phyloP scores from a whole-genome alignment of 2,113 vertebrate genomes.

The Dipodomys ordii region DNA sequence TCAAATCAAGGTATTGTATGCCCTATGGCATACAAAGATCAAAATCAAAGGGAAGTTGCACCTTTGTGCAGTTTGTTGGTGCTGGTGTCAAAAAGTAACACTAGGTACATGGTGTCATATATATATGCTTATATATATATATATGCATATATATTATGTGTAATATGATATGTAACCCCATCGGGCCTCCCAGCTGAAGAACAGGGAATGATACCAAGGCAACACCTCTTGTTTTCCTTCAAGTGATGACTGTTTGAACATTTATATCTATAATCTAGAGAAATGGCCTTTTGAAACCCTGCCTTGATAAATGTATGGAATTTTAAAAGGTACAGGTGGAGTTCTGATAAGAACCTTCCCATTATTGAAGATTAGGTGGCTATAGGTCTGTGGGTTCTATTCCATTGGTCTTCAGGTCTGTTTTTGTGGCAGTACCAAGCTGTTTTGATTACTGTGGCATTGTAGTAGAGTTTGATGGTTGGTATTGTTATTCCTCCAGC shows the following conservation, averaged over 20 bases:
- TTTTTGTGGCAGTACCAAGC: too few relatives aligned
- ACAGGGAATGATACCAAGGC: not conserved
- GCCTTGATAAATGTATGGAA: not conserved
- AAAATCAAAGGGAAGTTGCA: not conserved
- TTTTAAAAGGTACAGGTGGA: not conserved
- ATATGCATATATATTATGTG: too few relatives aligned
- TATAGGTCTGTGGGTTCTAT: too few relatives aligned
- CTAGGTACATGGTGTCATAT: accelerated
- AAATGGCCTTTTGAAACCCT: not conserved
- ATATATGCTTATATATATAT: too few relatives aligned
- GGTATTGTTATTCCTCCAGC: too few relatives aligned
- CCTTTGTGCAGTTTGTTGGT: not conserved
- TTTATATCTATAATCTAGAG: not conserved
- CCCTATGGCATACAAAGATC: too few relatives aligned
- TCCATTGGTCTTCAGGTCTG: too few relatives aligned
- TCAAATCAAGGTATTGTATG: not conserved
- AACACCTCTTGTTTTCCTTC: not conserved
- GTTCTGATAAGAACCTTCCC: not conserved
- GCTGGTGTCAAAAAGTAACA: accelerated
- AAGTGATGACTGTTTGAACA: not conserved
- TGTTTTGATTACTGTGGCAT: too few relatives aligned
- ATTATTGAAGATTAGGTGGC: too few relatives aligned
- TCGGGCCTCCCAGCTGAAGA: not conserved
- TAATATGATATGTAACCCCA: not conserved
- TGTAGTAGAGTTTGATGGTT: too few relatives aligned